phyloP scores from a whole-genome alignment of 1,140 invertebrate species.

The Saxidomus purpurata region DNA sequence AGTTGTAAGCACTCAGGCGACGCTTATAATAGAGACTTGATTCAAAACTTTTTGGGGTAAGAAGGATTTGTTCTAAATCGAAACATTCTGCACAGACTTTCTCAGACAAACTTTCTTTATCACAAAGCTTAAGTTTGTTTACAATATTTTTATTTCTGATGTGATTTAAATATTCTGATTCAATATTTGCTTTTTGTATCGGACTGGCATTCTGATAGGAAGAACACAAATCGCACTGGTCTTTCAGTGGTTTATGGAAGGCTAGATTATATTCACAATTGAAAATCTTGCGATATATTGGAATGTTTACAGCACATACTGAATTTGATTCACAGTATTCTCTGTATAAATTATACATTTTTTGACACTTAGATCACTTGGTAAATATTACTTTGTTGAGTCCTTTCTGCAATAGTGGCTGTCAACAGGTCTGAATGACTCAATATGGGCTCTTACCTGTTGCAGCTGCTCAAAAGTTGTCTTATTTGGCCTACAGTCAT shows the following conservation, averaged over 20 bases:
- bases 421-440: neutral
- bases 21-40: conserved; percentile 35
- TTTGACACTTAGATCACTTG: neutral
- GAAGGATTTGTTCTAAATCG: conserved; percentile 10
- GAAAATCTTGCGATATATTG: conserved; percentile 18
- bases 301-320: conserved; percentile 13
- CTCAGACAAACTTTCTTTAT: neutral
- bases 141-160: conserved; percentile 17
- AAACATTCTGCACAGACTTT: neutral
- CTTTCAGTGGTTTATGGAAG: conserved; percentile 27
- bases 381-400: neutral
- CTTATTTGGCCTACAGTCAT: neutral
- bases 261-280: conserved; percentile 22
- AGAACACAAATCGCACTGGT: conserved; percentile 32
- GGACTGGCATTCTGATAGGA: conserved; percentile 9
- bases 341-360: neutral
- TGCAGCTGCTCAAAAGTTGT: neutral
- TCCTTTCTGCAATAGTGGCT: conserved; percentile 18
- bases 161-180: neutral
- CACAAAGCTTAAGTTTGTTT: neutral
- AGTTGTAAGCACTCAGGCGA: conserved; percentile 11
- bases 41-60: conserved; percentile 13
- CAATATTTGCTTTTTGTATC: neutral
- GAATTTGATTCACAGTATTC: neutral
- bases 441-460: neutral